Conservation (phyloP, 2,113 vertebrate species). For the Pelecanoides urinatrix region DNA sequence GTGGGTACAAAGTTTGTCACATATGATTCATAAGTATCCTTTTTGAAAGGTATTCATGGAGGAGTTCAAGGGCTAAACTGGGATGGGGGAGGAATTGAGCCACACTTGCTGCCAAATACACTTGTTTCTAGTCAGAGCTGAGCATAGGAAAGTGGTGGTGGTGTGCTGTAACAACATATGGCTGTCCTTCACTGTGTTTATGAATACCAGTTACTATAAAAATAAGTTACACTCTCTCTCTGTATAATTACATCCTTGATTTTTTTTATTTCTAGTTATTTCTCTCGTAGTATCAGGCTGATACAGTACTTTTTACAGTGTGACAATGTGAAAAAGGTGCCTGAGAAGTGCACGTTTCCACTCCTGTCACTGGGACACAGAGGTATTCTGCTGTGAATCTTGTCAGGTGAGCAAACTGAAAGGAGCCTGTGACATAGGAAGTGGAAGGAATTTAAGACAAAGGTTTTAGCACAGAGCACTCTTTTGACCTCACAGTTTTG, state of each 20-base stretch:
- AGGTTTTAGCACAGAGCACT: not conserved
- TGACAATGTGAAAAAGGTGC: not conserved
- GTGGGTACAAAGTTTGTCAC: not conserved
- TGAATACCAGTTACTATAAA: not conserved
- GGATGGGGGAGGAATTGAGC: not conserved
- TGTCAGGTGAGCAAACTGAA: not conserved
- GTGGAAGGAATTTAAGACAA: not conserved
- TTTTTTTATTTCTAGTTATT: not conserved
- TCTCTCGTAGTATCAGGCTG: not conserved
- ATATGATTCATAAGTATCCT: not conserved
- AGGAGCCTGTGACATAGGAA: not conserved
- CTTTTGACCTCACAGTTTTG: not conserved
- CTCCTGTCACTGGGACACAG: not conserved
- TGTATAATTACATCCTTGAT: not conserved
- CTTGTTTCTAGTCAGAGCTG: not conserved
- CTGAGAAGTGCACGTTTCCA: not conserved
- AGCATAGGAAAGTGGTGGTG: not conserved
- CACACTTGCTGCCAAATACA: not conserved
- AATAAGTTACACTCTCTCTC: not conserved
- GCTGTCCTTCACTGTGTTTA: not conserved
- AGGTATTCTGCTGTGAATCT: not conserved
- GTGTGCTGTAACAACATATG: not conserved
- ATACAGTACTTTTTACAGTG: not conserved
- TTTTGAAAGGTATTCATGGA: not conserved
- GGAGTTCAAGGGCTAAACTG: not conserved